phyloP scores from a whole-genome alignment of 1,140 invertebrate genomes.

The Drosophila nikananu region DNA sequence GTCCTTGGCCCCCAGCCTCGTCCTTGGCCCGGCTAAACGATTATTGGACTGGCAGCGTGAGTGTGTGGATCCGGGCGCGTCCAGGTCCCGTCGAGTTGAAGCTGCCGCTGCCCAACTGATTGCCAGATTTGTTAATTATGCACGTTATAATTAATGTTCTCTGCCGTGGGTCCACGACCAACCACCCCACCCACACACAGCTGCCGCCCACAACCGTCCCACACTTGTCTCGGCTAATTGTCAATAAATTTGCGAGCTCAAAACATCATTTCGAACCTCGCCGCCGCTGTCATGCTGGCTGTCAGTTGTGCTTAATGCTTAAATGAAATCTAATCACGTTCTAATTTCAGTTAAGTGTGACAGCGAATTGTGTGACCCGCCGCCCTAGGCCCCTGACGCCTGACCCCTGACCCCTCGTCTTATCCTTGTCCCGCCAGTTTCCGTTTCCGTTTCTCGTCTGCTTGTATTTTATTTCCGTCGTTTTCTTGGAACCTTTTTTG shows the following conservation, averaged over 20 bases:
- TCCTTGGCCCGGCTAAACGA: slow-evolving; percentile 44
- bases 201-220: slow-evolving; percentile 2
- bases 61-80: slow-evolving; percentile 25
- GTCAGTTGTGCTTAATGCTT: slow-evolving; percentile 77
- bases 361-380: slow-evolving; percentile 54
- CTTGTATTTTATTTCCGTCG: slow-evolving; percentile 72
- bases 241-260: slow-evolving; percentile 73
- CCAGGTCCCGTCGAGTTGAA: slow-evolving; percentile 36
- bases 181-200: not conserved
- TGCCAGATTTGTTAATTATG: slow-evolving; percentile 80
- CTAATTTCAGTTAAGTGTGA: slow-evolving; percentile 78
- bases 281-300: slow-evolving; percentile 66
- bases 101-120: slow-evolving; percentile 45
- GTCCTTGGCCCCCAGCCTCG: slow-evolving; percentile 4
- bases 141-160: slow-evolving; percentile 74
- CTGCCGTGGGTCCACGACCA: slow-evolving; percentile 4
- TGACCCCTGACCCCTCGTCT: not conserved
- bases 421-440: slow-evolving; percentile 4
- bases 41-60: slow-evolving; percentile 37
- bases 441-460: slow-evolving; percentile 38
- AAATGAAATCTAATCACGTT: slow-evolving; percentile 83
- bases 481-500: slow-evolving; percentile 25
- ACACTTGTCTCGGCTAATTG: slow-evolving; percentile 55
- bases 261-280: slow-evolving; percentile 66
- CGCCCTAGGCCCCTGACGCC: slow-evolving; percentile 1